A percentile compares a stretch with the other conserved stretches of the same genome.
Conservation (phyloP, 2,888 invertebrate genomes). For the Drosophila antonietae region DNA sequence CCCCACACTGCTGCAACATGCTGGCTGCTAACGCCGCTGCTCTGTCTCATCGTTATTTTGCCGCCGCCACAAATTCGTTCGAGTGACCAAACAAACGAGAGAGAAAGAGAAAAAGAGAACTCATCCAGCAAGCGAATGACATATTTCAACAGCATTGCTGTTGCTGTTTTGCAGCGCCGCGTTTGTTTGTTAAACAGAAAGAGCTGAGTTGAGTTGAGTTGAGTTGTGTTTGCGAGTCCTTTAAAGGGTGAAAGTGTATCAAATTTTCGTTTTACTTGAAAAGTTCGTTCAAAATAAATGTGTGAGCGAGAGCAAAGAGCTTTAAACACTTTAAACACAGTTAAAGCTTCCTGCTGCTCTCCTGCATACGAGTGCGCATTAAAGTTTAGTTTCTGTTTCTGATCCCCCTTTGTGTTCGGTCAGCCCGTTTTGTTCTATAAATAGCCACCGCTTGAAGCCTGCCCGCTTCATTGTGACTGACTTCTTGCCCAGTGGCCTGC, state of each 20-base stretch:
- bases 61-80: conserved; percentile 69
- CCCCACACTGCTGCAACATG: conserved; percentile 60
- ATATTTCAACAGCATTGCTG: conserved; percentile 66
- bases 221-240: conserved; percentile 46
- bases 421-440: conserved; percentile 53
- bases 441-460: conserved; percentile 38
- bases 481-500: conserved; percentile 39
- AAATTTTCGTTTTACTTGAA: conserved; percentile 33
- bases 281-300: conserved; percentile 44
- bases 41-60: conserved; percentile 74
- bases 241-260: conserved; percentile 77
- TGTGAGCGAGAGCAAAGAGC: conserved; percentile 24
- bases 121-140: conserved; percentile 54
- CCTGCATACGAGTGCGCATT: conserved; percentile 50
- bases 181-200: conserved; percentile 32
- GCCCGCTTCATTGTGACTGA: conserved; percentile 37
- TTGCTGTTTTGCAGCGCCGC: conserved; percentile 24
- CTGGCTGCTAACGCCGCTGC: conserved; percentile 31
- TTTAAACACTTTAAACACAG: conserved; percentile 50
- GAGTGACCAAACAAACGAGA: conserved; percentile 16
- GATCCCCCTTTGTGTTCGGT: conserved; percentile 19
- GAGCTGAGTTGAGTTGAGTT: conserved; percentile 9
- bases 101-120: conserved; percentile 17
- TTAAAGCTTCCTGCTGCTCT: conserved; percentile 45
- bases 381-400: conserved; percentile 49